These are phyloP conservation scores for Neopipo cinnamomea DNA, from an alignment of 2,113 vertebrate species.

Conservation along the genomic window DNA sequence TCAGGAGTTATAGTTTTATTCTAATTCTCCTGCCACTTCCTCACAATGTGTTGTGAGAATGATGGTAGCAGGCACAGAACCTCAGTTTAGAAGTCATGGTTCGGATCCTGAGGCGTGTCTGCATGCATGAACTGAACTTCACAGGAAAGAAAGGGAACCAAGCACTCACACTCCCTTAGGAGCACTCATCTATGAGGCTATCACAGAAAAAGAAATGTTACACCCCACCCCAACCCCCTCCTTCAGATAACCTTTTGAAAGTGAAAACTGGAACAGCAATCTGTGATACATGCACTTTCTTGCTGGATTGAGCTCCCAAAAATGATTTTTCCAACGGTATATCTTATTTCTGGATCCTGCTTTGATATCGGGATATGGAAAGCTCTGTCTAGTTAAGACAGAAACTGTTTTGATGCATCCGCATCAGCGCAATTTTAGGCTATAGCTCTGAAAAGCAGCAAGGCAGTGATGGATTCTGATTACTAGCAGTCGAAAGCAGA, in stretches of 20 bases:
- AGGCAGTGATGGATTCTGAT: background rate
- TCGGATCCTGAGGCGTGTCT: background rate
- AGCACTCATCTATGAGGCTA: fast-evolving
- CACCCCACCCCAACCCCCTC: fast-evolving
- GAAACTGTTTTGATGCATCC: background rate
- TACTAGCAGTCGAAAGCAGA: background rate
- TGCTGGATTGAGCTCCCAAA: background rate
- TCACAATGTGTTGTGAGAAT: background rate
- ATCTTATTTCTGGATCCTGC: background rate
- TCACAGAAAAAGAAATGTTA: background rate
- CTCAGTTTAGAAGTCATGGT: background rate
- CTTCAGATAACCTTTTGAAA: background rate
- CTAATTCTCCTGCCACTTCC: background rate
- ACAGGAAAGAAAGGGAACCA: background rate
- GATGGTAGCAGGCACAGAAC: background rate
- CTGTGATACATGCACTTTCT: background rate
- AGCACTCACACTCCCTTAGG: fast-evolving
- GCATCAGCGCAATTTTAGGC: background rate
- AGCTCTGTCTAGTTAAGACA: background rate
- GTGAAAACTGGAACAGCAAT: background rate
- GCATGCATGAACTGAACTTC: background rate
- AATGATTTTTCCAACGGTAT: background rate
- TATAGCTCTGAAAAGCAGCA: background rate
- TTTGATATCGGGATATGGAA: background rate
- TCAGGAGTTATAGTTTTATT: background rate